Evolutionary conservation across 1,140 invertebrate genomes (phyloP), one percentile per base, ranked within the genome.

Genomic region (Anthonomus grandis): DNA sequence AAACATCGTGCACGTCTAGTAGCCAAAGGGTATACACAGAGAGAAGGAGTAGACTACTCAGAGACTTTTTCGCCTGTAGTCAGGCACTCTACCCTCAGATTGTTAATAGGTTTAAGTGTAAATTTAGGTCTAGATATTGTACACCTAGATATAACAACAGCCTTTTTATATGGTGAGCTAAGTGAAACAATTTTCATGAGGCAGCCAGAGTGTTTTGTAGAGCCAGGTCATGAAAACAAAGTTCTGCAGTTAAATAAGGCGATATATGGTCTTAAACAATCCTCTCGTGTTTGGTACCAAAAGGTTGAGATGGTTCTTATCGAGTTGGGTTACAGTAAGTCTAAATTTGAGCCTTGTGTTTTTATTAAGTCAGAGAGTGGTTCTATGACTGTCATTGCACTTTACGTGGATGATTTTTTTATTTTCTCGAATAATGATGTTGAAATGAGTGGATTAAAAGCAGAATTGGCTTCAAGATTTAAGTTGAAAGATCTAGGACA

Each of bases 131-230:
- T 68, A 53, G 55, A 57, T 9, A 60, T 68, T 5, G 41, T 13
- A 2, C 65, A 73, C 51, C 56, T 72, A 31, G 71, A 74, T 64
- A 67, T 75, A 15, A 60, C 57, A 15, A 75, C 73, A 15, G 74
- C 71, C 8, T 76, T 70, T 57, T 59, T 75, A 17, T 66, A 74
- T 59, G 66, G 67, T 10, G 44, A 56, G 15, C 53, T 76, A 37
- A 45, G 65, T 18, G 68, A 74, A n/a, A n/a, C n/a, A n/a, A n/a
- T n/a, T n/a, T n/a, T n/a, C n/a, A n/a, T n/a, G n/a, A n/a, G n/a
- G n/a, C 62, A 63, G 55, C 60, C 69, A 25, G 53, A 64, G 38
- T 57, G 47, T 54, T 59, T 59, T 44, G 18, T 41, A 6, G 38
- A 46, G 27, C 59, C 64, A 51, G 59, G 65, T 27, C 52, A 19